Conservation (phyloP, 2,797 vertebrate species). For the Clarias platycephalus region DNA sequence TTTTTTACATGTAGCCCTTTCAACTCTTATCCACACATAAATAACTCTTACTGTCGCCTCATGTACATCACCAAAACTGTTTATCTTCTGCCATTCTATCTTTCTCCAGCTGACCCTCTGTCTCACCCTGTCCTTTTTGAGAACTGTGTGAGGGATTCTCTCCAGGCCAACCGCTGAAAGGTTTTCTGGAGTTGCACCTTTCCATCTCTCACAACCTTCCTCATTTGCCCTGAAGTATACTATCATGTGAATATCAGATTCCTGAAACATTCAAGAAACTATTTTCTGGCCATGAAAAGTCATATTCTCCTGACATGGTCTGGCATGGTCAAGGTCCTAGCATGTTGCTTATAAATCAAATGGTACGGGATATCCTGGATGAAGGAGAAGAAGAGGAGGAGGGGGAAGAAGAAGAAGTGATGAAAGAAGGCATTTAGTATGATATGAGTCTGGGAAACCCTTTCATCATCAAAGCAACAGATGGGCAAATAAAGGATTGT, state of each 20-base stretch:
- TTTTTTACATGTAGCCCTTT: not conserved
- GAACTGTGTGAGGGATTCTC: slow-evolving; percentile 57
- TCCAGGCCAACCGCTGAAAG: slow-evolving; percentile 63
- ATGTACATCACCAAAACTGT: slow-evolving; percentile 50
- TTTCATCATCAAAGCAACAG: slow-evolving; percentile 55
- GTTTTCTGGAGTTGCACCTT: slow-evolving; percentile 50
- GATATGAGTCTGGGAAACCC: slow-evolving; percentile 28
- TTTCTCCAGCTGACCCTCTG: slow-evolving; percentile 39
- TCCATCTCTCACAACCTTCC: slow-evolving; percentile 54
- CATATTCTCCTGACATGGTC: not conserved
- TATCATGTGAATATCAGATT: not conserved
- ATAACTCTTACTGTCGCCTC: slow-evolving; percentile 29
- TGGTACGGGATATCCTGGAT: slow-evolving; percentile 23
- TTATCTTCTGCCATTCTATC: slow-evolving; percentile 49
- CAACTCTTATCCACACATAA: slow-evolving; percentile 41
- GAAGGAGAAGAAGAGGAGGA: not conserved
- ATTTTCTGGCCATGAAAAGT: not conserved
- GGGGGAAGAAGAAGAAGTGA: slow-evolving; percentile 2
- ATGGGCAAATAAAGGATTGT: slow-evolving; percentile 48
- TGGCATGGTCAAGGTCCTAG: not conserved
- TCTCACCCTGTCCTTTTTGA: slow-evolving; percentile 48
- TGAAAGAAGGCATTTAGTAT: slow-evolving; percentile 32
- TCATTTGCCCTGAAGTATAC: slow-evolving; percentile 10
- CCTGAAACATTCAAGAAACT: not conserved
- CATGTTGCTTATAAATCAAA: not conserved